Conservation (phyloP, 2,113 vertebrate genomes). For the Acrocephalus arundinaceus region DNA sequence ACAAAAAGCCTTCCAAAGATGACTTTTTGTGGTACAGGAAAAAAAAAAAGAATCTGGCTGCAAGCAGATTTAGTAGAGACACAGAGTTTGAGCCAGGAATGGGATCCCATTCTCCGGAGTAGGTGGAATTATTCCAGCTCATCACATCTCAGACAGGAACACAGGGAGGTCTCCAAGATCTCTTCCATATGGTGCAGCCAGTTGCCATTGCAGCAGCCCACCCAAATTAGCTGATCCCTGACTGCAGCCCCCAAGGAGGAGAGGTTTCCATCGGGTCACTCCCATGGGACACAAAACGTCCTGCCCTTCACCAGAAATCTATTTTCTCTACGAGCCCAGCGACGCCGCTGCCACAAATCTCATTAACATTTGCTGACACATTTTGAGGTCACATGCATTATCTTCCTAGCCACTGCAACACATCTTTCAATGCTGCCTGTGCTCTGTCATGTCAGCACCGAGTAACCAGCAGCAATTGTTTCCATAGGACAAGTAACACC, state of each 20-base stretch:
- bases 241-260: background rate
- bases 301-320: conserved; percentile 10
- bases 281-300: background rate
- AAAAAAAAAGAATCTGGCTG: background rate
- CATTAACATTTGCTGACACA: conserved; percentile 8
- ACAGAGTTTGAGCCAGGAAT: background rate
- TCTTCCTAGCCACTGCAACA: background rate
- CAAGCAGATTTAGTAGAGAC: background rate
- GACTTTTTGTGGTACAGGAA: background rate
- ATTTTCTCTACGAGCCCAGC: background rate
- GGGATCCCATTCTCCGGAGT: background rate
- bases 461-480: conserved; percentile 29
- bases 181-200: background rate
- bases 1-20: background rate
- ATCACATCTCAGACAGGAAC: background rate
- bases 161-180: background rate
- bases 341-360: background rate
- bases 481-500: background rate
- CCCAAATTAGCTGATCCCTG: background rate
- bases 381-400: background rate
- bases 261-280: background rate
- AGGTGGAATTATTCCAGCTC: background rate
- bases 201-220: background rate
- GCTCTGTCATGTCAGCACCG: conserved; percentile 45
- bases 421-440: background rate